Evolutionary conservation across 2,888 invertebrate species (phyloP).

Genomic region (Limnephilus lunatus): DNA sequence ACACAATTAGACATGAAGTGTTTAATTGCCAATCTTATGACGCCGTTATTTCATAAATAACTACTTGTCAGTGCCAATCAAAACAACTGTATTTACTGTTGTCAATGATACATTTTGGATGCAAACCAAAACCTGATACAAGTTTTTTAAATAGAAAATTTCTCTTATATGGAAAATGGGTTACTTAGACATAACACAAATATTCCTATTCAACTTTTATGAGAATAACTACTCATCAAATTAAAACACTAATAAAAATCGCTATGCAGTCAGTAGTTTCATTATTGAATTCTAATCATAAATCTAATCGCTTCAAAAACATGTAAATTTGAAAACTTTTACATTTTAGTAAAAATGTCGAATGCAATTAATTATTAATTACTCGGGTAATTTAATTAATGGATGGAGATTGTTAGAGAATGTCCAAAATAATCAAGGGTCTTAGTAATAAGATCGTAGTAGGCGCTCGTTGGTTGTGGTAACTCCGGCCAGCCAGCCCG

Average conservation of each 20-base stretch:
- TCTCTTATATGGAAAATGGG: background rate
- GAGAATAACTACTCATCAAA: background rate
- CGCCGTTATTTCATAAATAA: background rate
- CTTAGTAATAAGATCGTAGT: background rate
- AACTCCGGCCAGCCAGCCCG: conserved; percentile 26
- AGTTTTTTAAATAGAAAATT: background rate
- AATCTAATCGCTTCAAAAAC: background rate
- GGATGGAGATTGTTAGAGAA: background rate
- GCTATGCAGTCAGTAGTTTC: background rate
- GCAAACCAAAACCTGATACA: background rate
- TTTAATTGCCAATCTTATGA: background rate
- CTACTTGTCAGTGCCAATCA: background rate
- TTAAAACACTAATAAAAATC: background rate
- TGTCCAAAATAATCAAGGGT: background rate
- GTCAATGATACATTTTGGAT: background rate
- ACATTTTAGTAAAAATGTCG: background rate
- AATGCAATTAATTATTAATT: background rate
- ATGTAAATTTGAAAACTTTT: background rate
- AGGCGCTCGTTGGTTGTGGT: background rate
- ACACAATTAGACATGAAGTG: background rate
- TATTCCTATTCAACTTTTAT: background rate
- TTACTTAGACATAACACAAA: background rate
- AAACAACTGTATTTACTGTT: background rate
- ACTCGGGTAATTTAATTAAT: background rate
- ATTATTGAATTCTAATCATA: background rate